phyloP scores from a whole-genome alignment of 2,113 vertebrate species.

The Xiphophorus maculatus region DNA sequence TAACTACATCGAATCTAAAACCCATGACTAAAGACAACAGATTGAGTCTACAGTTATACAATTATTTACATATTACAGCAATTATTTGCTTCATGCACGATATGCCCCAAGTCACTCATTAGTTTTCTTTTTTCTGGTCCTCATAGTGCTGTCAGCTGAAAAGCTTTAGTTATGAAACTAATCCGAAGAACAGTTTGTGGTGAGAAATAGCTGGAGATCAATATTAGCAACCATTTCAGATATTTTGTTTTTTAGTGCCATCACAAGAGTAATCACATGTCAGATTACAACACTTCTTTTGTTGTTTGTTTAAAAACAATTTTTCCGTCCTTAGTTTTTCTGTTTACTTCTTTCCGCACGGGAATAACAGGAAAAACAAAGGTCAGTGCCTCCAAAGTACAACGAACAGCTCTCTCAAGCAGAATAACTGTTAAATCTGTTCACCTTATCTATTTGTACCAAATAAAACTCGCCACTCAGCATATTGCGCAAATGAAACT shows the following conservation, averaged over 20 bases:
- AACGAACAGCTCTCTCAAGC: neutral
- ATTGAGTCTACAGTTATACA: no score
- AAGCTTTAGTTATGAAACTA: neutral
- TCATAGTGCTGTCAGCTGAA: conserved; percentile 3
- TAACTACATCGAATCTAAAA: neutral
- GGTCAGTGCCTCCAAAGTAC: neutral
- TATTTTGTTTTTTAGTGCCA: neutral
- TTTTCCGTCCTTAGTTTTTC: neutral
- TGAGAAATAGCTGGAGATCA: neutral
- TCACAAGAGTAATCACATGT: neutral
- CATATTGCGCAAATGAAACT: neutral
- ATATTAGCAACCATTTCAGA: neutral
- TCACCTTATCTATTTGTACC: neutral
- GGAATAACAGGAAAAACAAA: neutral
- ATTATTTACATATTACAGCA: no score
- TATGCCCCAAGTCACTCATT: neutral
- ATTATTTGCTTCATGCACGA: neutral
- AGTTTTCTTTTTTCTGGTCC: neutral
- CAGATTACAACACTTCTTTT: no score
- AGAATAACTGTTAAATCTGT: neutral
- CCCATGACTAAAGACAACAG: neutral
- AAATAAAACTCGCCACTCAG: neutral
- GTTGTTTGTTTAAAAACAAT: no score
- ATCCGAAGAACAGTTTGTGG: neutral
- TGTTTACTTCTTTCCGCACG: neutral